Conservation (phyloP, 2,113 vertebrate species). For the Carassius gibelio region DNA sequence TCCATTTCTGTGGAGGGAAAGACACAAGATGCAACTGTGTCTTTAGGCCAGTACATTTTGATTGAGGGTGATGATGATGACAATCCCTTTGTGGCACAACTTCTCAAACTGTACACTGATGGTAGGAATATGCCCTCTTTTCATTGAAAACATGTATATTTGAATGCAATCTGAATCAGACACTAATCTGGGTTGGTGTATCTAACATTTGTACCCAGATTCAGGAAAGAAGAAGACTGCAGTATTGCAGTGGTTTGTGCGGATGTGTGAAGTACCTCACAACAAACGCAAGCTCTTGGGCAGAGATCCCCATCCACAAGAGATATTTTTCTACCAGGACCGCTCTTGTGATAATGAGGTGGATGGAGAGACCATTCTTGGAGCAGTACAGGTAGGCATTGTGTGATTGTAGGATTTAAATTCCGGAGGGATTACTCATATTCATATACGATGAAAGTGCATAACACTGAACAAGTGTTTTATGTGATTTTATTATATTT, state of each 20-base stretch:
- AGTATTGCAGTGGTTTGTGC: slow-evolving; percentile 86
- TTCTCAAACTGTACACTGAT: slow-evolving; percentile 83
- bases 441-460: too few species aligned
- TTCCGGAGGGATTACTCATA: not conserved
- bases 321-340: slow-evolving; percentile 85
- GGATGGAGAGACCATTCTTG: slow-evolving; percentile 82
- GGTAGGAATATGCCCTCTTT: slow-evolving; percentile 72
- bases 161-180: not conserved
- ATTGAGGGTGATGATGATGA: slow-evolving; percentile 83
- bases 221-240: slow-evolving; percentile 75
- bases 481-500: not conserved
- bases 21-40: slow-evolving; percentile 63
- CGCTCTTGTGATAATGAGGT: slow-evolving; percentile 78
- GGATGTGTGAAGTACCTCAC: slow-evolving; percentile 79
- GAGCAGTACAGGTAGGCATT: slow-evolving; percentile 72
- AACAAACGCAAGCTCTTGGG: slow-evolving; percentile 79
- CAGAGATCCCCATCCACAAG: slow-evolving; percentile 76
- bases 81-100: slow-evolving; percentile 83
- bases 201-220: slow-evolving; percentile 64
- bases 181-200: not conserved
- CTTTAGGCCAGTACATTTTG: slow-evolving; percentile 82
- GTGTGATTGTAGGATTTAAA: not conserved
- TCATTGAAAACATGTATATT: not conserved
- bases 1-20: slow-evolving; percentile 71
- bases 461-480: not conserved